Base-by-base conservation (phyloP, 2,888 invertebrate genomes). In the Synanthedon formicaeformis region DNA sequence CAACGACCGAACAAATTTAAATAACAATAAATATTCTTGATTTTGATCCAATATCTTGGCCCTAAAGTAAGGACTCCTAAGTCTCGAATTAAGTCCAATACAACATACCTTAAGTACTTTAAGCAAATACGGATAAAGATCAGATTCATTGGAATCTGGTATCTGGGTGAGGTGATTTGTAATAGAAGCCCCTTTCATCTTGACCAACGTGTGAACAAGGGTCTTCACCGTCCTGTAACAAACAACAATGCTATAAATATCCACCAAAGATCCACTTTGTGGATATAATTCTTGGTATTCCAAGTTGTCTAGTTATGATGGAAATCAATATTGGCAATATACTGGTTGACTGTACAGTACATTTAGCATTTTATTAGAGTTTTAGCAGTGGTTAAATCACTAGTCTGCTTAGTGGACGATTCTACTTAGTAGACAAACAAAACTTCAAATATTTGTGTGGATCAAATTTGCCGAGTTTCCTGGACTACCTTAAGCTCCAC, bases 191-290 rank as follows among this genome's bases (percentile, higher is more conserved):
- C 97, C 97, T 75, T 96, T 95, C 61, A 94, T 91, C 81, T 96
- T 95, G 54, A 95, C 95, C 88, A 97, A 92, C 53, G 96, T 93
- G 78, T 98, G 97, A 53, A 98, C 90, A 60, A 98, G 91, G 0
- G 98, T 98, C 85, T 98, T 98, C 51, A 98, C 92, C 12, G 98
- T 98, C 69, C 94, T 89, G 66, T 90, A 65, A 18, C 50, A 57
- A 51, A 40, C 40, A 48, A 53, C 6, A 48, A 34, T 8, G 10
- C 34, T 3, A 34, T 34, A 34, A 34, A 34, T 10, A 34, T 34
- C 34, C 34, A 34, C 8, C 34, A 34, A 34, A 27, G 8, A 27
- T 27, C 27, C 13, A 50, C n/a, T 27, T 1, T 8, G 2, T 27
- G 27, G 8, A 3, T 8, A 27, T 27, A 8, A 6, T 6, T 50